phyloP scores from a whole-genome alignment of 2,113 vertebrate species.

The Cepphus grylle region DNA sequence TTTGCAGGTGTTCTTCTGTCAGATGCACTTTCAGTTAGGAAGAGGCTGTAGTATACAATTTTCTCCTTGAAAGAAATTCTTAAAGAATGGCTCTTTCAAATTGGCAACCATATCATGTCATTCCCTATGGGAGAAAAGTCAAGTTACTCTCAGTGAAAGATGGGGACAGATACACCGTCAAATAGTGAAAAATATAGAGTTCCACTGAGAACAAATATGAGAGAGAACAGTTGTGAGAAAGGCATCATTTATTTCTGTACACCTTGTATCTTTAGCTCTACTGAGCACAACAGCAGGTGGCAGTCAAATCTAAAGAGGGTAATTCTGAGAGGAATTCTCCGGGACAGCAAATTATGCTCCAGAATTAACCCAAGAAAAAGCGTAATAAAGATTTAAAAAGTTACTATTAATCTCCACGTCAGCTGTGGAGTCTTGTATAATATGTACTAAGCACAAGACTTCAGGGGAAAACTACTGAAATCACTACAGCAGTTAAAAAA shows the following conservation, averaged over 20 bases:
- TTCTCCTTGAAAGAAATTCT: slow-evolving; percentile 48
- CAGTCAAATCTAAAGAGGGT: not conserved
- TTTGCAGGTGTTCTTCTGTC: slow-evolving; percentile 9
- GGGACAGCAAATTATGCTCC: not conserved
- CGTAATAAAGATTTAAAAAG: not conserved
- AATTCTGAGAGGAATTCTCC: not conserved
- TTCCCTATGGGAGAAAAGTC: not conserved
- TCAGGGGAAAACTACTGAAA: not conserved
- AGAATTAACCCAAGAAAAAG: not conserved
- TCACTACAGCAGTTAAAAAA: not conserved
- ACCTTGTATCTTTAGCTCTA: not conserved
- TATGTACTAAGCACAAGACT: not conserved
- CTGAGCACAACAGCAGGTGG: not conserved
- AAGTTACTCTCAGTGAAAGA: slow-evolving; percentile 6
- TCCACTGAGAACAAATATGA: not conserved
- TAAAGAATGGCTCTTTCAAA: slow-evolving; percentile 46
- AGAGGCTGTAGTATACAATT: not conserved
- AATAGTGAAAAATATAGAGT: not conserved
- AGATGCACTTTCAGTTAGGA: not conserved
- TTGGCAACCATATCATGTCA: not conserved
- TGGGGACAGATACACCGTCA: not conserved
- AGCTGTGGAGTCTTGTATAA: not conserved
- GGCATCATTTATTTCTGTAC: not conserved
- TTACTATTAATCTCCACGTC: not conserved
- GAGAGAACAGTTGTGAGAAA: not conserved